Evolutionary conservation across 2,113 vertebrate species (phyloP), one percentile per base, ranked within the genome.

Genomic region (Platichthys stellatus): DNA sequence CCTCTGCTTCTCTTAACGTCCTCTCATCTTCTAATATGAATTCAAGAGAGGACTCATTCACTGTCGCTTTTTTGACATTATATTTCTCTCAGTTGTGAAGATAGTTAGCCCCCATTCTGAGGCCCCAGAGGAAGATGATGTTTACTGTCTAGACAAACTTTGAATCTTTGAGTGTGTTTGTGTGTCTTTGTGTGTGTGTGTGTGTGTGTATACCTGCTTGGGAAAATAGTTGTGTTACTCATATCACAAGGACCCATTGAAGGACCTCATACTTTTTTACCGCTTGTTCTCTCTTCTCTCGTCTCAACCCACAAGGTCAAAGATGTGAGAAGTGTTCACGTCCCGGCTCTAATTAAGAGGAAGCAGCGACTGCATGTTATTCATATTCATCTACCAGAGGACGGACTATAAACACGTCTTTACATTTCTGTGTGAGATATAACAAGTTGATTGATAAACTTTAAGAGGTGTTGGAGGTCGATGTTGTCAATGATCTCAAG

Each of bases 91-190:
- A n/a, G 63, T 54, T 66, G 53, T 63, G 23, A 67, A 75, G 69
- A 40, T 54, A 45, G 68, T 82, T 82, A 68, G 70, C 69, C 73
- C 69, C 63, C 62, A 85, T 87, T 76, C 40, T 45, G 1, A 31
- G 56, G n/a, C 71, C 68, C 77, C 24, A 12, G 61, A 62, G 69
- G 75, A 60, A 69, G 67, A 4, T 4, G 17, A 73, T 72, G 78
- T 82, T 80, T 81, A 76, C 75, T n/a, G 70, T 87, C 78, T 75
- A 78, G 83, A 80, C 71, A 62, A 67, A n/a, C 28, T 31, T 31
- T 31, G 28, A 31, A 31, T 28, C 28, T 28, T 28, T 28, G 28
- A 5, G 28, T 31, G 28, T 5, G 28, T 31, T 5, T 31, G 28
- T 7, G 20, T 70, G 28, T 31, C 5, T 31, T 5, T 5, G 28